Percentiles rank a stretch among this genome's conserved stretches.
These are phyloP conservation scores for Caenorhabditis tropicalis DNA, from an alignment of 1,140 invertebrate species.

Conservation along the genomic window DNA sequence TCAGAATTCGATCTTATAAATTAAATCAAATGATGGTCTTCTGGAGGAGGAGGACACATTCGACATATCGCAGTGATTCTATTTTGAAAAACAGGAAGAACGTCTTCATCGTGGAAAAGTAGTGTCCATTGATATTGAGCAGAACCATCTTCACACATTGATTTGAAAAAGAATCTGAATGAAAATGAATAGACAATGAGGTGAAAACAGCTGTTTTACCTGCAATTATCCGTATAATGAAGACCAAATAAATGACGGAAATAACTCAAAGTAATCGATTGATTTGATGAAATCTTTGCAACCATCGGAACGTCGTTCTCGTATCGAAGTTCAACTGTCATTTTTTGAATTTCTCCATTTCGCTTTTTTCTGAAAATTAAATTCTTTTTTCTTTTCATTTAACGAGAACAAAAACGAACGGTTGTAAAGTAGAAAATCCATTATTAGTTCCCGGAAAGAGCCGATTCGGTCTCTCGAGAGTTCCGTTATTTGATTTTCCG, in stretches of 20 bases:
- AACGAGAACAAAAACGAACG: background rate
- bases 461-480: background rate
- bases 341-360: background rate
- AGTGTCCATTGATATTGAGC: conserved; percentile 38
- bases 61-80: conserved; percentile 6
- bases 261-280: conserved; percentile 9
- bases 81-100: conserved; percentile 21
- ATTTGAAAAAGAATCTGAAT: conserved; percentile 29
- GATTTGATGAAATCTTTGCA: conserved; percentile 6
- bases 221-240: conserved; percentile 11
- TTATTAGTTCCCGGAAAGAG: background rate
- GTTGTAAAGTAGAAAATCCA: conserved; percentile 1
- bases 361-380: conserved; percentile 16
- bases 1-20: background rate
- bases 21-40: conserved; percentile 22
- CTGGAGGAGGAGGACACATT: conserved; percentile 31
- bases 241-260: conserved; percentile 27
- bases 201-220: background rate
- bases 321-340: background rate
- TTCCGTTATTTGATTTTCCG: conserved; percentile 8
- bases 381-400: background rate
- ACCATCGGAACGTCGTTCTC: conserved; percentile 17
- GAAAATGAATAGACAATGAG: background rate
- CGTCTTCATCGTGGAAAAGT: conserved; percentile 3
- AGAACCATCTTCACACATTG: conserved; percentile 34